Percentiles rank a stretch among this genome's conserved stretches.
phyloP scores from a whole-genome alignment of 2,113 vertebrate genomes.

The Malurus cyaneus region DNA sequence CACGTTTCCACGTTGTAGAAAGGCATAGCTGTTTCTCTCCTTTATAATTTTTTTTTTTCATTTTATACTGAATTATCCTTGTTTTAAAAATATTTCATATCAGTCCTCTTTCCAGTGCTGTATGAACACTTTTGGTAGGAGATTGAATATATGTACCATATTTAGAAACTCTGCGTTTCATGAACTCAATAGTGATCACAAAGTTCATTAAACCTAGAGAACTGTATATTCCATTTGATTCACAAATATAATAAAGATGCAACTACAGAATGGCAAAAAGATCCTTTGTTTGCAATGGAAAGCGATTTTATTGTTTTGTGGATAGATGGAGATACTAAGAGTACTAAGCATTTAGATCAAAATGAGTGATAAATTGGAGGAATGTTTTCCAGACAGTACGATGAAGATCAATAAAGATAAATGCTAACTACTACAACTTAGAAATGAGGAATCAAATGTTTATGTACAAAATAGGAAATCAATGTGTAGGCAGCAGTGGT shows the following conservation, averaged over 20 bases:
- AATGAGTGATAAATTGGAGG: not conserved
- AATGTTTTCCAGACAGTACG: not conserved
- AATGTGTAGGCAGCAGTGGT: not conserved
- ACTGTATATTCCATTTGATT: not conserved
- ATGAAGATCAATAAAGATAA: not conserved
- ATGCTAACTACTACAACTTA: not conserved
- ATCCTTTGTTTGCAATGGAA: not conserved
- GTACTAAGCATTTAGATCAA: not conserved
- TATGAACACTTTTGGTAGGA: not conserved
- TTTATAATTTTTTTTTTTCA: not conserved
- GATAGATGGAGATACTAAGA: not conserved
- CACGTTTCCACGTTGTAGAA: not conserved
- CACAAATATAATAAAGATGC: not conserved
- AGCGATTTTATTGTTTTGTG: not conserved
- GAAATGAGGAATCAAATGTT: conserved; percentile 4
- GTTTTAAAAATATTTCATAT: not conserved
- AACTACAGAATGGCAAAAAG: not conserved
- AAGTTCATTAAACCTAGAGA: not conserved
- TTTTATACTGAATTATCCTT: not conserved
- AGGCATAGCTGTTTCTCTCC: not conserved
- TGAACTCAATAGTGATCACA: not conserved
- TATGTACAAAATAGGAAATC: not conserved
- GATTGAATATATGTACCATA: not conserved
- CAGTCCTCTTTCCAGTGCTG: not conserved
- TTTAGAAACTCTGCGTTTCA: not conserved